A percentile compares a stretch with the other conserved stretches of the same genome.
Conservation (phyloP, 2,888 invertebrate genomes). For the Phalera bucephala region DNA sequence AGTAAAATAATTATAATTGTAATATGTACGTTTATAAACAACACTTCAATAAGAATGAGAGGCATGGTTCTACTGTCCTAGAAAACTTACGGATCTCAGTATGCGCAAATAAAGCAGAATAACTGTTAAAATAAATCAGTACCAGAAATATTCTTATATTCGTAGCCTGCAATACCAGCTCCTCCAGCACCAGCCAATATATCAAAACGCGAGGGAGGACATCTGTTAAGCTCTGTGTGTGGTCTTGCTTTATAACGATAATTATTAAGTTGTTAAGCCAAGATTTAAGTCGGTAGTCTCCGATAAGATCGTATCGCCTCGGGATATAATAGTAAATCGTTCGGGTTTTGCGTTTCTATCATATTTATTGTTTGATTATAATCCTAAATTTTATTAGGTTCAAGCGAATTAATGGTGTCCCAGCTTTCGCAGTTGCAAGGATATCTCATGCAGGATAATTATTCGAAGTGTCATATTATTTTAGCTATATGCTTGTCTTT, state of each 20-base stretch:
- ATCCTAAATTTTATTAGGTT: constrained; percentile 5
- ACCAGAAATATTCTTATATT: constrained; percentile 3
- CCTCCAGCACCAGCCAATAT: constrained; percentile 32
- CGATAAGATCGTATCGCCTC: constrained; percentile 37
- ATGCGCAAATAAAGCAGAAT: too few relatives aligned
- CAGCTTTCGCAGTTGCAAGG: not conserved
- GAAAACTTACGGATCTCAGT: too few relatives aligned
- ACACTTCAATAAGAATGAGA: too few relatives aligned
- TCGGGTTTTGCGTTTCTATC: constrained; percentile 34
- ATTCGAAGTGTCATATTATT: too few relatives aligned
- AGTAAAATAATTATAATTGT: too few relatives aligned
- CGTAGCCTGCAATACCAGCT: constrained; percentile 13
- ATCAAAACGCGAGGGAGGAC: constrained; percentile 57
- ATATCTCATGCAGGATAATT: too few relatives aligned
- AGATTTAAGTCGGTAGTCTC: constrained; percentile 40
- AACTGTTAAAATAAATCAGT: too few relatives aligned
- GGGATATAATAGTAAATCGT: constrained; percentile 31
- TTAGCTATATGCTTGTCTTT: too few relatives aligned
- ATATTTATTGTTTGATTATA: constrained; percentile 31
- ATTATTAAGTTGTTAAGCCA: constrained; percentile 54
- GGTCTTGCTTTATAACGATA: constrained; percentile 45
- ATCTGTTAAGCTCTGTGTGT: constrained; percentile 49
- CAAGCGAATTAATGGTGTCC: not conserved
- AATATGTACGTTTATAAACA: too few relatives aligned
- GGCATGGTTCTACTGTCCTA: too few relatives aligned